These are phyloP conservation scores for Tenodera sinensis DNA, from an alignment of 2,888 invertebrate genomes.

Conservation along the genomic window DNA sequence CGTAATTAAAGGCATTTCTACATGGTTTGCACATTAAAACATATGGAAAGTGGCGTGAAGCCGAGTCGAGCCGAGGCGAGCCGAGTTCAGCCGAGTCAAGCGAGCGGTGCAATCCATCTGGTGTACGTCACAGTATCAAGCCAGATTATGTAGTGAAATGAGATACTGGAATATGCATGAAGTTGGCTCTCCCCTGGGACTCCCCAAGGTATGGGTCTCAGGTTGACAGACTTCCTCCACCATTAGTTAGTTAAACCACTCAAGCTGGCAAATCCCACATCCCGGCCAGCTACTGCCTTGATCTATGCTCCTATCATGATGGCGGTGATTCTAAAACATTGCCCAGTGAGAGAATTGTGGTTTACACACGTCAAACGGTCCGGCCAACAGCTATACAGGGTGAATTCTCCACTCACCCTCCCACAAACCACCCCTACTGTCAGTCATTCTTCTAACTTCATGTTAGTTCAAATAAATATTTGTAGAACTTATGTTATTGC, in stretches of 20 bases:
- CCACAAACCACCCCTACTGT: no score
- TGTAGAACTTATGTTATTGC: no score
- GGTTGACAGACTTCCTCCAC: not conserved
- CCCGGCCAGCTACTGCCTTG: not conserved
- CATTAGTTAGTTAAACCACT: not conserved
- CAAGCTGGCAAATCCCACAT: not conserved
- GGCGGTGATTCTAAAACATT: no score
- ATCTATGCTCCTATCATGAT: not conserved
- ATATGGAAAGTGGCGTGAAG: not conserved
- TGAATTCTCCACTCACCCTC: no score
- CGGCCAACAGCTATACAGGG: no score
- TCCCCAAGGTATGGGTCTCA: not conserved
- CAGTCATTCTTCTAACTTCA: no score
- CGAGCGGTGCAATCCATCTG: no score
- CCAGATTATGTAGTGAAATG: conserved; percentile 19
- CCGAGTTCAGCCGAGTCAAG: not conserved
- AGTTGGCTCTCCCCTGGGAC: not conserved
- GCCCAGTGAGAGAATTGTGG: no score
- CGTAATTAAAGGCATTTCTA: not conserved
- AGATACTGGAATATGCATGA: conserved; percentile 24
- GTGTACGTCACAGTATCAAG: conserved; percentile 1
- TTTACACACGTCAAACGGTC: no score
- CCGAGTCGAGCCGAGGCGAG: not conserved
- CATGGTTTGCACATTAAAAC: not conserved
- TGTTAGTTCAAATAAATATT: no score